Conservation (phyloP, 2,797 vertebrate species). For the Acipenser oxyrinchus region DNA sequence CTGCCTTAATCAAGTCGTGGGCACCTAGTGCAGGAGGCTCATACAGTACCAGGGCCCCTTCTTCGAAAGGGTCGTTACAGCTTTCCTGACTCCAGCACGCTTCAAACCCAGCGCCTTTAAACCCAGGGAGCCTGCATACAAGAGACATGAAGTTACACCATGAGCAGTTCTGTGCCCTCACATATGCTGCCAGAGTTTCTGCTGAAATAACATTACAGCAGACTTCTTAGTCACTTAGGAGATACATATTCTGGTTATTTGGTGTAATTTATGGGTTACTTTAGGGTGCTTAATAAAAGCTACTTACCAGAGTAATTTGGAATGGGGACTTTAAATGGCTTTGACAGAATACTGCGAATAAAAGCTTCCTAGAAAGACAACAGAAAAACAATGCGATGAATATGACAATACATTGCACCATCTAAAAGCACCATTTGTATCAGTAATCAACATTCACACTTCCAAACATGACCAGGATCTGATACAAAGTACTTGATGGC, state of each 20-base stretch:
- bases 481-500: no score
- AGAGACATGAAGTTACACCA: not conserved
- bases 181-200: no score
- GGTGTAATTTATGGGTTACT: no score
- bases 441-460: no score
- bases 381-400: slow-evolving; percentile 16
- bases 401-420: no score
- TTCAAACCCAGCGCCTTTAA: slow-evolving; percentile 78
- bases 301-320: slow-evolving; percentile 85
- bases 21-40: slow-evolving; percentile 71
- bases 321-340: slow-evolving; percentile 92
- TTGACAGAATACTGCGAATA: slow-evolving; percentile 90
- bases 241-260: no score
- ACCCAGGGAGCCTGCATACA: slow-evolving; percentile 69
- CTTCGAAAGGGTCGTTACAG: slow-evolving; percentile 93
- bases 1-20: slow-evolving; percentile 85
- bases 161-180: not conserved
- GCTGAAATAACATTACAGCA: no score
- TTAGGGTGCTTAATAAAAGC: not conserved
- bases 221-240: no score
- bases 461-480: no score
- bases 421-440: no score
- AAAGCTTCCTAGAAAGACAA: slow-evolving; percentile 76
- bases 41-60: slow-evolving; percentile 83
- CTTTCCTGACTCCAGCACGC: slow-evolving; percentile 71